A percentile compares a stretch with the other conserved stretches of the same genome.
phyloP scores from a whole-genome alignment of 2,888 invertebrate species.

The Lamellibrachia columna region DNA sequence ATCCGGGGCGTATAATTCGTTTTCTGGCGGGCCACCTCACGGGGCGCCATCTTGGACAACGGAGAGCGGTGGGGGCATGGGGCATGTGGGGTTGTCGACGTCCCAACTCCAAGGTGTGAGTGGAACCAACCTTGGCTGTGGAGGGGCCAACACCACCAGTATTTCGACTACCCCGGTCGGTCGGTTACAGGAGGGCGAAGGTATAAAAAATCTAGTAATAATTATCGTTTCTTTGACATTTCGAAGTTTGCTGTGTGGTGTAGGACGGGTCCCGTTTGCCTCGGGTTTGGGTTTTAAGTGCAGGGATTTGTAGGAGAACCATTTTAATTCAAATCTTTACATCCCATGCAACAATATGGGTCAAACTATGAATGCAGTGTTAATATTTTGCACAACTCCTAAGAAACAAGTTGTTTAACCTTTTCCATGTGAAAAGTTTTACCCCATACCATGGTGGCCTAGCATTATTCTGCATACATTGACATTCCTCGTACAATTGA shows the following conservation, averaged over 20 bases:
- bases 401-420: background rate
- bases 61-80: conserved; percentile 16
- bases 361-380: background rate
- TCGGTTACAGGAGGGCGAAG: background rate
- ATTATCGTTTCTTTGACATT: background rate
- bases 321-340: background rate
- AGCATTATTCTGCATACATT: background rate
- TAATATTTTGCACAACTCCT: background rate
- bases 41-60: conserved; percentile 34
- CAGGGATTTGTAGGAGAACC: background rate
- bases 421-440: background rate
- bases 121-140: conserved; percentile 11
- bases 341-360: background rate
- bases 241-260: background rate
- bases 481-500: too few species aligned
- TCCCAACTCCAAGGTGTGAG: conserved; percentile 10
- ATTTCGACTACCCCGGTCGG: background rate
- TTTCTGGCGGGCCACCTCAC: conserved; percentile 28
- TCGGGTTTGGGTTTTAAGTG: background rate
- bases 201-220: background rate
- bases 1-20: conserved; percentile 28
- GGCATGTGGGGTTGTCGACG: conserved; percentile 12
- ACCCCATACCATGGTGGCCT: conserved; percentile 12
- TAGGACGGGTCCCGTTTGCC: background rate
- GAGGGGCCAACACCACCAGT: conserved; percentile 16